These are phyloP conservation scores for Psephotus haematonotus DNA, from an alignment of 2,113 vertebrate genomes.

Conservation along the genomic window DNA sequence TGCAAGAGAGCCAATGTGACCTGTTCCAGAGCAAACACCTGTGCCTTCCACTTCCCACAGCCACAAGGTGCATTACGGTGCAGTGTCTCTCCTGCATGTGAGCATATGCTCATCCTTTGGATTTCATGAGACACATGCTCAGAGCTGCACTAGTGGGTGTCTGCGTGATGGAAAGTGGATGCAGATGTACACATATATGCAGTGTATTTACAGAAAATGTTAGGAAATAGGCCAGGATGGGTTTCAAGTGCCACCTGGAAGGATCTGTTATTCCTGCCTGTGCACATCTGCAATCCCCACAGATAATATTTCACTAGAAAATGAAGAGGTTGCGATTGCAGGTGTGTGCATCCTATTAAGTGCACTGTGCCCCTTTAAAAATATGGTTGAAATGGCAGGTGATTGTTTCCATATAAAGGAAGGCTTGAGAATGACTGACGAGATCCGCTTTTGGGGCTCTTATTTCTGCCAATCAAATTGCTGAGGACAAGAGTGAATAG, in stretches of 20 bases:
- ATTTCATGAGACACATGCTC: neutral
- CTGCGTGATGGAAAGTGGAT: neutral
- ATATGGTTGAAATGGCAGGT: neutral
- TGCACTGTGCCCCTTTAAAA: neutral
- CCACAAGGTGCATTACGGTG: rapidly evolving
- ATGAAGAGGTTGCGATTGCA: neutral
- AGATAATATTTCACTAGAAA: neutral
- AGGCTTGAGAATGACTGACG: slow-evolving; percentile 35
- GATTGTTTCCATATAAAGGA: slow-evolving; percentile 26
- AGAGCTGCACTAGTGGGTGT: neutral
- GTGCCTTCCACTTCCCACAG: rapidly evolving
- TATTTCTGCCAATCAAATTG: slow-evolving; percentile 38
- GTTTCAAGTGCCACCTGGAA: neutral
- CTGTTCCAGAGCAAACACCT: neutral
- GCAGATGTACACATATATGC: neutral
- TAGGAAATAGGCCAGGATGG: neutral
- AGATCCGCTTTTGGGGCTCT: slow-evolving; percentile 17
- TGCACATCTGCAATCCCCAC: neutral
- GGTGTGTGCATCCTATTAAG: neutral
- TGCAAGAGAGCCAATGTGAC: neutral
- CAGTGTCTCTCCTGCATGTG: rapidly evolving
- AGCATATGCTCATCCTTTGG: rapidly evolving
- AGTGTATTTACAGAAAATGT: neutral
- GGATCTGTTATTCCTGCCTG: neutral
- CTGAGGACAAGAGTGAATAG: slow-evolving; percentile 25